phyloP scores from a whole-genome alignment of 2,797 vertebrate genomes.

The Falco concolor region DNA sequence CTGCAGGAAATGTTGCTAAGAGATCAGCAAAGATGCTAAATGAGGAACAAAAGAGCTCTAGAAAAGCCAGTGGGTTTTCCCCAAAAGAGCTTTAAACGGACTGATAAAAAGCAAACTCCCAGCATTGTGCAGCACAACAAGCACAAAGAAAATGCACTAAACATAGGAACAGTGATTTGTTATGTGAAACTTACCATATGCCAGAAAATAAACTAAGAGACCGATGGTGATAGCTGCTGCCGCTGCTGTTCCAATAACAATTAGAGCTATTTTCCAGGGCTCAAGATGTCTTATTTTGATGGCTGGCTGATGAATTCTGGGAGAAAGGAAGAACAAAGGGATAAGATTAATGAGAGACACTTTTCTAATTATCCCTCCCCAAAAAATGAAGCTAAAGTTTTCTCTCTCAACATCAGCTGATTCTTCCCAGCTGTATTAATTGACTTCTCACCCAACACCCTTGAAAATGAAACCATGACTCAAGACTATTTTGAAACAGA shows the following conservation, averaged over 20 bases:
- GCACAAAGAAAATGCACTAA: background rate
- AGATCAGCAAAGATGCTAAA: background rate
- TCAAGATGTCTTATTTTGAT: constrained; percentile 38
- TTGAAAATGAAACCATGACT: constrained; percentile 9
- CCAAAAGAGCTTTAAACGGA: background rate
- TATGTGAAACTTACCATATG: constrained; percentile 55
- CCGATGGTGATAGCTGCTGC: constrained; percentile 39
- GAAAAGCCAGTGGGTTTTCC: background rate
- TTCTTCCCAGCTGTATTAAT: background rate
- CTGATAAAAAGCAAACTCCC: background rate
- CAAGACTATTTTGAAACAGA: background rate
- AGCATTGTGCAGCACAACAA: background rate
- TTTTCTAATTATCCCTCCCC: background rate
- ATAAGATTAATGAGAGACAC: background rate
- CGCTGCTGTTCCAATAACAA: constrained; percentile 7
- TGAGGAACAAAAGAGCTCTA: background rate
- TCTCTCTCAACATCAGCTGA: background rate
- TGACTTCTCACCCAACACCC: background rate
- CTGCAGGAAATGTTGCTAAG: background rate
- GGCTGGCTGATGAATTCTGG: constrained; percentile 39
- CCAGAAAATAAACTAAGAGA: constrained; percentile 62
- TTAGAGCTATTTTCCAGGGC: constrained; percentile 63
- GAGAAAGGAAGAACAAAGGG: background rate
- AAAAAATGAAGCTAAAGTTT: background rate
- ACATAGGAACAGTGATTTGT: background rate